These are phyloP conservation scores for Blomia tropicalis DNA, from an alignment of 2,888 invertebrate genomes.

Conservation along the genomic window DNA sequence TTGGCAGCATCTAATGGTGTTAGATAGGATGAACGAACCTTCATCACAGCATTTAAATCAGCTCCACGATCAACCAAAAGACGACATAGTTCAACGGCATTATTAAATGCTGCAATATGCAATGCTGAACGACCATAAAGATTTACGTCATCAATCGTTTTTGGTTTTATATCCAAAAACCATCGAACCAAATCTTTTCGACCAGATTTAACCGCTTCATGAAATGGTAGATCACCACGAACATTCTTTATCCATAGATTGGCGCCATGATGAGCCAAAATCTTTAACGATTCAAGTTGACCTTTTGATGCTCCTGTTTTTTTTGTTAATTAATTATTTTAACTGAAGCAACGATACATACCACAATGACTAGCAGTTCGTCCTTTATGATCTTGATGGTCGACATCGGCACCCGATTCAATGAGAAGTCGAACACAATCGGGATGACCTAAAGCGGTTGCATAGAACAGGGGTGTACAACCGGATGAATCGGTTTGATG, in stretches of 20 bases:
- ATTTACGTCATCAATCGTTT: slow-evolving; percentile 64
- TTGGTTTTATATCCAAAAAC: slow-evolving; percentile 64
- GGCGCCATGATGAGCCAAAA: slow-evolving; percentile 56
- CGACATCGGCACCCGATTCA: slow-evolving; percentile 74
- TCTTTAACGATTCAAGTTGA: slow-evolving; percentile 67
- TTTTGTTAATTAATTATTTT: not conserved
- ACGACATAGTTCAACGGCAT: slow-evolving; percentile 82
- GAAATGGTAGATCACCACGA: slow-evolving; percentile 81
- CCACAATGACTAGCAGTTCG: slow-evolving; percentile 45
- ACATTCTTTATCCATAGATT: slow-evolving; percentile 83
- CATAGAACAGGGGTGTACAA: slow-evolving; percentile 88
- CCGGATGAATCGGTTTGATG: slow-evolving; percentile 83
- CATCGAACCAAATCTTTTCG: slow-evolving; percentile 50
- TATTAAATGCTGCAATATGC: slow-evolving; percentile 82
- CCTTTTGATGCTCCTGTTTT: slow-evolving; percentile 88
- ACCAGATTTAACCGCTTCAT: slow-evolving; percentile 86
- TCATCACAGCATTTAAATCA: slow-evolving; percentile 24
- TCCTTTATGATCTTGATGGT: slow-evolving; percentile 79
- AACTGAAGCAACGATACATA: not conserved
- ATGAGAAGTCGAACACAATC: slow-evolving; percentile 76
- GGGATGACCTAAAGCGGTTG: slow-evolving; percentile 84
- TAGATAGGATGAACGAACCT: slow-evolving; percentile 51
- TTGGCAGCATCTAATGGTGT: slow-evolving; percentile 83
- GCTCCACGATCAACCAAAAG: slow-evolving; percentile 37
- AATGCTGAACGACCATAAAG: slow-evolving; percentile 80